Percentiles rank a stretch among this genome's conserved stretches.
phyloP scores from a whole-genome alignment of 1,140 invertebrate species.

The Drosophila virilis region DNA sequence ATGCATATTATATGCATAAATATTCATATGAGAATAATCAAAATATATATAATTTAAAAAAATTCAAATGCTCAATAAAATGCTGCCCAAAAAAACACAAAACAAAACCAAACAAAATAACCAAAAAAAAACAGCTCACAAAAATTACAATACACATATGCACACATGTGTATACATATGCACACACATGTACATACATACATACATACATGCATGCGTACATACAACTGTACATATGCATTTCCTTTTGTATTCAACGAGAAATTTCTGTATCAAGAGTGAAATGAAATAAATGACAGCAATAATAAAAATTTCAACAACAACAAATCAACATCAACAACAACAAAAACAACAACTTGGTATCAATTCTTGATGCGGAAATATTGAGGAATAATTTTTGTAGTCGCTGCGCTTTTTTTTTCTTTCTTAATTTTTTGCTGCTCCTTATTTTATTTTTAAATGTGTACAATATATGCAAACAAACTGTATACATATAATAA shows the following conservation, averaged over 20 bases:
- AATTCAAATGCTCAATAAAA: slow-evolving; percentile 37
- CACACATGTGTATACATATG: slow-evolving; percentile 4
- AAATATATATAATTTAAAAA: slow-evolving; percentile 55
- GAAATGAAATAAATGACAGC: slow-evolving; percentile 32
- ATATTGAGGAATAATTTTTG: slow-evolving; percentile 72
- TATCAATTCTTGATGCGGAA: slow-evolving; percentile 77
- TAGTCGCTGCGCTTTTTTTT: slow-evolving; percentile 22
- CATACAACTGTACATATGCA: slow-evolving; percentile 44
- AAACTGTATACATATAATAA: slow-evolving; percentile 20
- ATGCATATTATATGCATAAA: slow-evolving; percentile 55
- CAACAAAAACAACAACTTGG: slow-evolving; percentile 8
- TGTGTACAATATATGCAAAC: neutral
- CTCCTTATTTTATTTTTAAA: slow-evolving; percentile 41
- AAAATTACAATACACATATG: slow-evolving; percentile 19
- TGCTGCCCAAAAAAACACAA: slow-evolving; percentile 2
- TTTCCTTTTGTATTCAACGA: slow-evolving; percentile 56
- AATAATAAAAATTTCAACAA: slow-evolving; percentile 35
- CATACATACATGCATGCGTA: slow-evolving; percentile 6
- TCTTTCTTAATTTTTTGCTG: slow-evolving; percentile 14
- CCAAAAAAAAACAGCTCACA: neutral
- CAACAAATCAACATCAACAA: slow-evolving; percentile 11
- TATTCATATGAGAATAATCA: slow-evolving; percentile 47
- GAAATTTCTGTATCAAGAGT: slow-evolving; percentile 51
- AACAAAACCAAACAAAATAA: neutral
- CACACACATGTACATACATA: slow-evolving; percentile 12